phyloP scores from a whole-genome alignment of 2,888 invertebrate species.

The Fragum fragum region DNA sequence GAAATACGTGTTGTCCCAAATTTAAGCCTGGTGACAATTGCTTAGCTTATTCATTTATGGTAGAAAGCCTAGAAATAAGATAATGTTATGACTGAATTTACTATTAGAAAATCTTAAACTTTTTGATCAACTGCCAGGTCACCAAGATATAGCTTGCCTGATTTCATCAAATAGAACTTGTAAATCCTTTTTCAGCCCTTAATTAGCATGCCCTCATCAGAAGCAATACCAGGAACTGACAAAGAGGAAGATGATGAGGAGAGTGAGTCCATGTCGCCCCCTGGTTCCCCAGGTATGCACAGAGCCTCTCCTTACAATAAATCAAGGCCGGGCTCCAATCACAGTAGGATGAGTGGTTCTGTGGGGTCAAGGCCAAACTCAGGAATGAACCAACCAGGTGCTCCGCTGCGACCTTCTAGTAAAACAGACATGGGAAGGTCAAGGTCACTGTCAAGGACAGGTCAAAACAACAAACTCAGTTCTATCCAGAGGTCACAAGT shows the following conservation, averaged over 20 bases:
- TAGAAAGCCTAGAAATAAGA: no score
- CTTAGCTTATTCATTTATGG: no score
- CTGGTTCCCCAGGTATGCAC: constrained; percentile 58
- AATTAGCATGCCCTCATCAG: constrained; percentile 81
- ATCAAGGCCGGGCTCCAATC: constrained; percentile 63
- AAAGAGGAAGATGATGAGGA: constrained; percentile 78
- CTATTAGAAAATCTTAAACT: no score
- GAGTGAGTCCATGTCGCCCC: constrained; percentile 67
- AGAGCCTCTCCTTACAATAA: constrained; percentile 38
- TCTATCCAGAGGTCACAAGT: constrained; percentile 73
- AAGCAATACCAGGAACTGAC: constrained; percentile 59
- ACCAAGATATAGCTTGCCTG: no score
- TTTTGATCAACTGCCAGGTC: no score
- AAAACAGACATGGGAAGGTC: constrained; percentile 67
- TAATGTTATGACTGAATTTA: no score
- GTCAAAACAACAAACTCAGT: constrained; percentile 68
- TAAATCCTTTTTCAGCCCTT: constrained; percentile 77
- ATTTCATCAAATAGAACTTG: no score
- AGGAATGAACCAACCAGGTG: constrained; percentile 63
- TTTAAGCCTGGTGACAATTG: no score
- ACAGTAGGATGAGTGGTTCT: constrained; percentile 66
- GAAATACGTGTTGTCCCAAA: no score
- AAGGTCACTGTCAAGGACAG: constrained; percentile 71
- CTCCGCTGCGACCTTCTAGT: constrained; percentile 63
- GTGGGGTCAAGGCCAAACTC: constrained; percentile 74